phyloP scores from a whole-genome alignment of 2,797 vertebrate species.

The Chelon auratus region DNA sequence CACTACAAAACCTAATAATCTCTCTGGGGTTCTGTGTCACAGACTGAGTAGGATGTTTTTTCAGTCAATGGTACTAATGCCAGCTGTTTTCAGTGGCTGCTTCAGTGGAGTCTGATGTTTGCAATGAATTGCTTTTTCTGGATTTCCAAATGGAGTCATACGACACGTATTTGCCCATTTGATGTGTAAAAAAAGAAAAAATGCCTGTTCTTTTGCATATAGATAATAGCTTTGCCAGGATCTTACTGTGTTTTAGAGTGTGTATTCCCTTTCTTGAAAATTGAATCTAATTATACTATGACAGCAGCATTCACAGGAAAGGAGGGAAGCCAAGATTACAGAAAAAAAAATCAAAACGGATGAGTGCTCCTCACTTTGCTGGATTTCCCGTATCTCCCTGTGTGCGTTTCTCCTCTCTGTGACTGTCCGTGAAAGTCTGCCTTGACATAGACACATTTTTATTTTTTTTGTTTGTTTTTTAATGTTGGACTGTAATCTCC shows the following conservation, averaged over 20 bases:
- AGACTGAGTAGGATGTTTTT: conserved; percentile 32
- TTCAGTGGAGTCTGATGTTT: conserved; percentile 11
- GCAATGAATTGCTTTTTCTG: background rate
- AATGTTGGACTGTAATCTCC: conserved; percentile 79
- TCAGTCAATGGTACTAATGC: conserved; percentile 26
- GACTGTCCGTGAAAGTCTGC: conserved; percentile 36
- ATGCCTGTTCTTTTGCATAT: background rate
- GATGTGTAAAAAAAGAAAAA: conserved; percentile 4
- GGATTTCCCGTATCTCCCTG: conserved; percentile 52
- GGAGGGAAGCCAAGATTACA: conserved; percentile 52
- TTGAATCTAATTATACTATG: conserved; percentile 66
- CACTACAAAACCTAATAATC: conserved; percentile 44
- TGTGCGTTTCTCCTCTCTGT: conserved; percentile 44
- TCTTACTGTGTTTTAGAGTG: conserved; percentile 34
- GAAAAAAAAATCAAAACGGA: conserved; percentile 15
- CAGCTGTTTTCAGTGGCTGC: conserved; percentile 27
- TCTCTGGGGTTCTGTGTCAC: conserved; percentile 33
- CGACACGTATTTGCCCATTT: conserved; percentile 16
- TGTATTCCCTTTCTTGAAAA: conserved; percentile 35
- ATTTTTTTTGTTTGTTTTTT: conserved; percentile 7
- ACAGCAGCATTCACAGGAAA: conserved; percentile 55
- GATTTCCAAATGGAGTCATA: background rate
- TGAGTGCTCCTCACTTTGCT: conserved; percentile 43
- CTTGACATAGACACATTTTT: conserved; percentile 25
- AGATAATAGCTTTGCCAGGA: conserved; percentile 20